Percentiles rank a stretch among this genome's conserved stretches.
phyloP scores from a whole-genome alignment of 2,113 vertebrate species.

The Hyla sarda region DNA sequence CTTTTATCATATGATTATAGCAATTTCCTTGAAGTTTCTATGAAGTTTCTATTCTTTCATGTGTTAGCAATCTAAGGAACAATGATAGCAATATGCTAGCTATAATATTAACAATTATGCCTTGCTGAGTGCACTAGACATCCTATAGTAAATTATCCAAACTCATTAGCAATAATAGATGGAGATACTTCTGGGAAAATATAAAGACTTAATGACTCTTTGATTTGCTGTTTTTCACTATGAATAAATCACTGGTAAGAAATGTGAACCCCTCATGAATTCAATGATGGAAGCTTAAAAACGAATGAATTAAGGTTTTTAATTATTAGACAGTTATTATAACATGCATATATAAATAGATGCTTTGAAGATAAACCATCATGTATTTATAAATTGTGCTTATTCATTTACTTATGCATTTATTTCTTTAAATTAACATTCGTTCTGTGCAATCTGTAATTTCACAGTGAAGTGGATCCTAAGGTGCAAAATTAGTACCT shows the following conservation, averaged over 20 bases:
- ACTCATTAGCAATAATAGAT: conserved; percentile 27
- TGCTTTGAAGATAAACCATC: background rate
- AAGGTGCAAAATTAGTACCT: background rate
- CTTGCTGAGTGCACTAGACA: conserved; percentile 15
- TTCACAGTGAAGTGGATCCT: conserved; percentile 2
- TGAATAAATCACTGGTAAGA: conserved; percentile 10
- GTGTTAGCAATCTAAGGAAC: background rate
- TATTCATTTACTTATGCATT: background rate
- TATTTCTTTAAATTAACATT: background rate
- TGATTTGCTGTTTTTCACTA: background rate
- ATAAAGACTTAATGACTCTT: conserved; percentile 45
- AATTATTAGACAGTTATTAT: conserved; percentile 14
- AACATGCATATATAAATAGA: conserved; percentile 10
- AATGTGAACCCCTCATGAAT: background rate
- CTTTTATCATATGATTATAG: conserved; percentile 21
- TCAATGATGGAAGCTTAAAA: conserved; percentile 1
- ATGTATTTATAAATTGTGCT: background rate
- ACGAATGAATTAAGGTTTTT: background rate
- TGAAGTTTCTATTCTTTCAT: conserved; percentile 7
- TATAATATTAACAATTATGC: conserved; percentile 31
- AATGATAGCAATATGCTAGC: conserved; percentile 5
- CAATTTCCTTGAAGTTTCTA: background rate
- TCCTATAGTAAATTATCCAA: conserved; percentile 30
- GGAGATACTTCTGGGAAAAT: conserved; percentile 4
- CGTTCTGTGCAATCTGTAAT: background rate